Evolutionary conservation across 2,113 vertebrate genomes (phyloP).

Genomic region (Phalacrocorax carbo): DNA sequence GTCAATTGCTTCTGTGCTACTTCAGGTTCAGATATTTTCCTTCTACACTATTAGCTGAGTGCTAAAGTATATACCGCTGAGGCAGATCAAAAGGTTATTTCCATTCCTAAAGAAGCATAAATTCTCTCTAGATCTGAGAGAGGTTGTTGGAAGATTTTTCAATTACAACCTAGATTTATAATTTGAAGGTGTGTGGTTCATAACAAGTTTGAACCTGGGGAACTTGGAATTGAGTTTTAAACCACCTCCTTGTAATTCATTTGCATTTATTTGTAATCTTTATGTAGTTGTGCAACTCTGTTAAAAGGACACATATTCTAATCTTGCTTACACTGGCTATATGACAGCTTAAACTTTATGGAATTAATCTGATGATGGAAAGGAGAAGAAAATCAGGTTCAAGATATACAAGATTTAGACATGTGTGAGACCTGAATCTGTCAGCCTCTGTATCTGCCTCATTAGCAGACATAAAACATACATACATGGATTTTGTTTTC

Average conservation of each 20-base stretch:
- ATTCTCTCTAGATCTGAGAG: background rate
- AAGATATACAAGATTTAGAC: background rate
- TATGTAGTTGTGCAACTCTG: background rate
- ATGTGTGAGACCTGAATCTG: fast-evolving
- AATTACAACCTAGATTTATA: background rate
- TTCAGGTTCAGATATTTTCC: background rate
- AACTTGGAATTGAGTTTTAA: background rate
- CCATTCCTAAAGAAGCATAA: background rate
- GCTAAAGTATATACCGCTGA: background rate
- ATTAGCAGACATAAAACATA: background rate
- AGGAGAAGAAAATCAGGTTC: background rate
- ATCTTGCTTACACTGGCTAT: background rate
- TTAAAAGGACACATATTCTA: background rate
- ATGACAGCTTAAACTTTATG: background rate
- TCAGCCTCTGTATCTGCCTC: background rate
- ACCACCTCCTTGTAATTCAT: background rate
- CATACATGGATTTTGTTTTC: background rate
- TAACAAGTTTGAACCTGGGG: background rate
- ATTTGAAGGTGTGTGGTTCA: background rate
- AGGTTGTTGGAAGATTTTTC: background rate
- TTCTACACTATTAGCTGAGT: background rate
- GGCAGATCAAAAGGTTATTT: background rate
- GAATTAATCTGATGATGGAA: background rate
- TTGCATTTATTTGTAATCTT: background rate
- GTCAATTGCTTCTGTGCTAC: background rate